phyloP scores from a whole-genome alignment of 2,797 vertebrate species.

The Nothura maculosa region DNA sequence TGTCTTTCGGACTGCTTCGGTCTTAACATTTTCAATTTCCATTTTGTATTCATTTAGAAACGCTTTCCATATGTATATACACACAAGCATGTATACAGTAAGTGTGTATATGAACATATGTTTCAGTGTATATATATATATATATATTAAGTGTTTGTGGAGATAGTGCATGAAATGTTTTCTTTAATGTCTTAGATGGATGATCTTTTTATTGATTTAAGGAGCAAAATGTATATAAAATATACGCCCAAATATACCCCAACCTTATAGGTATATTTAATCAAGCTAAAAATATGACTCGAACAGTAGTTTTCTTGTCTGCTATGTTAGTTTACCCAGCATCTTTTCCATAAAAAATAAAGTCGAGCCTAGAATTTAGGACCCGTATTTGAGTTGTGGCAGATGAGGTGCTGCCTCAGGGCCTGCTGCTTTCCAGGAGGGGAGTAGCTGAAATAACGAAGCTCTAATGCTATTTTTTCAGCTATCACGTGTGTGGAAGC shows the following conservation, averaged over 20 bases:
- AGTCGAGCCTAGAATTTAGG: background rate
- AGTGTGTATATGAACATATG: constrained; percentile 65
- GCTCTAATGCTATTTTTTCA: background rate
- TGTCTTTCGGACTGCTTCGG: background rate
- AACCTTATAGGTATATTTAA: background rate
- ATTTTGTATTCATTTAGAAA: constrained; percentile 38
- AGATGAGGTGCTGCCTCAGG: background rate
- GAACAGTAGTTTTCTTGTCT: background rate
- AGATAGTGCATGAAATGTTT: constrained; percentile 63
- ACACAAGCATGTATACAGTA: constrained; percentile 50
- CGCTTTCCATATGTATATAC: constrained; percentile 49
- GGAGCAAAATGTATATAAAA: background rate
- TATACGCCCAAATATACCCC: background rate
- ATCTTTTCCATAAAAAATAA: too few species aligned
- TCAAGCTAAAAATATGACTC: background rate
- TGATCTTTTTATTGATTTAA: background rate
- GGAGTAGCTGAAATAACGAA: background rate
- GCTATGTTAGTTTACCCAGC: background rate
- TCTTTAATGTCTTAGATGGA: background rate
- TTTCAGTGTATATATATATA: constrained; percentile 13
- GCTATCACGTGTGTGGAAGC: background rate
- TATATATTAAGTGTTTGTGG: constrained; percentile 33
- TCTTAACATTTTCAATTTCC: background rate
- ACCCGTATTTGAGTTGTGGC: background rate
- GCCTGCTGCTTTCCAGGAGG: constrained; percentile 17